Evolutionary conservation across 2,888 invertebrate genomes (phyloP), one percentile per base, ranked within the genome.

Genomic region (Gymnosoma rotundatum): DNA sequence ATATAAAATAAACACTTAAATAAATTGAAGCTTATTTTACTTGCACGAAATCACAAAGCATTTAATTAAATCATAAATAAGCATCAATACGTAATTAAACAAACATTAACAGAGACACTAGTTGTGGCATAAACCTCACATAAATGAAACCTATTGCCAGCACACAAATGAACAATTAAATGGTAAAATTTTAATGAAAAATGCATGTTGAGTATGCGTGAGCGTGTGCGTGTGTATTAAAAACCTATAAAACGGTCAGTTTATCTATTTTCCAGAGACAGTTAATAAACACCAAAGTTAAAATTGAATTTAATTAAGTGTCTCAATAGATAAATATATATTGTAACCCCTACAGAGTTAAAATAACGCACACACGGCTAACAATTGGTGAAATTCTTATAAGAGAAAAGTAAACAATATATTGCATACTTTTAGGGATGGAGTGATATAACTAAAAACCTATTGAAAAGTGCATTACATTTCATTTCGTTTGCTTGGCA

Each of bases 21-120:
- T 16, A 61, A 74, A 64, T 64, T 78, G 52, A 81, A 74, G 78
- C 64, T 69, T 64, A 69, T 78, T 76, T 69, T 58, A 74, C 69
- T 70, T 58, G 50, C 50, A 73, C 54, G 64, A 81, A 81, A 86
- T 83, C 80, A 78, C 80, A 80, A 63, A 81, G 83, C 87, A 85
- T 87, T 87, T 87, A 87, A 87, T 87, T 87, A 87, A 87, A 87
- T 87, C 87, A 86, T 87, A 87, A 87, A 87, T 87, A 87, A 87
- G 86, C 87, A 86, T 80, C 83, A 83, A 79, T 81, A 83, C 83
- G 86, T 85, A 86, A 86, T 87, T 86, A 87, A 86, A 87, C 84
- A 86, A 87, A 86, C 86, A 87, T 83, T 87, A 85, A 87, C 58
- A 48, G 70, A 78, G 82, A 83, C 76, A 73, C 80, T 50, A 63